Percentiles rank a stretch among this genome's conserved stretches.
Evolutionary conservation across 2,113 vertebrate genomes (phyloP).

Genomic region (Elaphurus davidianus): DNA sequence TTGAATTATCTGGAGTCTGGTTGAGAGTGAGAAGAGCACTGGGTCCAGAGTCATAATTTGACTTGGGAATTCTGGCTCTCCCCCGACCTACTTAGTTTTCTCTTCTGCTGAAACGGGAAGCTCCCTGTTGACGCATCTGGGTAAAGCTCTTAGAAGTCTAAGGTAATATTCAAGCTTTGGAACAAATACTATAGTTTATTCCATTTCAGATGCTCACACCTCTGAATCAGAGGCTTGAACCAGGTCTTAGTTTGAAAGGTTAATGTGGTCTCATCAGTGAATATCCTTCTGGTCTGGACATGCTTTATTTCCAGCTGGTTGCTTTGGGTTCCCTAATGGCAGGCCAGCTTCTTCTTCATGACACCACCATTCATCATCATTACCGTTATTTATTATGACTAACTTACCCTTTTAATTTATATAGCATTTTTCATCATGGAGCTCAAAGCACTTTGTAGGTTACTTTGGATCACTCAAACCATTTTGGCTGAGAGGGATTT

Average conservation of each 20-base stretch:
- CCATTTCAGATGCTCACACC: not conserved
- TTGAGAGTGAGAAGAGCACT: not conserved
- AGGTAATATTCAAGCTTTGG: not conserved
- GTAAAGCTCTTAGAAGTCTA: not conserved
- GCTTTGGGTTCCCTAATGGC: not conserved
- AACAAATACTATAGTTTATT: not conserved
- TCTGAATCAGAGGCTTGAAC: not conserved
- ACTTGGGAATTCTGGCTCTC: not conserved
- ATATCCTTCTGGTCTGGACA: not conserved
- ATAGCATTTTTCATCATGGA: not conserved
- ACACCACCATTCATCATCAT: conserved; percentile 43
- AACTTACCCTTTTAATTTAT: conserved; percentile 12
- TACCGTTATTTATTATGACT: conserved; percentile 29
- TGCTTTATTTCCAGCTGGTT: conserved; percentile 33
- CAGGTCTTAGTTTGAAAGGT: not conserved
- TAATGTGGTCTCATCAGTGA: not conserved
- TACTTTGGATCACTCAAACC: not conserved
- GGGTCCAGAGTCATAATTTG: not conserved
- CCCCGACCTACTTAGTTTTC: not conserved
- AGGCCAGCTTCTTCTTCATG: conserved; percentile 32
- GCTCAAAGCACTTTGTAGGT: not conserved
- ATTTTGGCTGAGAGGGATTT: not conserved
- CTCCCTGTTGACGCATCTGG: not conserved
- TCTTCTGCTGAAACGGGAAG: not conserved
- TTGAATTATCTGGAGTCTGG: not conserved